phyloP scores from a whole-genome alignment of 2,797 vertebrate genomes.

The Orestias chungarensis region DNA sequence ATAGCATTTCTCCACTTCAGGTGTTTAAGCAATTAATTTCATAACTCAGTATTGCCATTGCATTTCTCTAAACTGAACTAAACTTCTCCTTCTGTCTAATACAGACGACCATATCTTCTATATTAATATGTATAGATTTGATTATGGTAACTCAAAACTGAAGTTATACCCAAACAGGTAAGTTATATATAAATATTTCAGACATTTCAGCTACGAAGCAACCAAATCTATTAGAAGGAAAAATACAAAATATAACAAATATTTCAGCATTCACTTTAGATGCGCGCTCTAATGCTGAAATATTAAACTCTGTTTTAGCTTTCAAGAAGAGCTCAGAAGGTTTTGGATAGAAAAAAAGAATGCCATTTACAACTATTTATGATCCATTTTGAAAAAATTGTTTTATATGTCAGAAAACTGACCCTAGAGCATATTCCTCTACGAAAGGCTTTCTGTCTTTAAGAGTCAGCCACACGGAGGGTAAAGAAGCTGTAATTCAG shows the following conservation, averaged over 20 bases:
- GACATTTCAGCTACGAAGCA: background rate
- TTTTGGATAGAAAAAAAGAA: too few species aligned
- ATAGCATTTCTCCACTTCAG: background rate
- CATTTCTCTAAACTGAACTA: background rate
- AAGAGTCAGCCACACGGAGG: background rate
- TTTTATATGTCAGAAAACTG: too few species aligned
- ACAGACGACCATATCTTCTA: background rate
- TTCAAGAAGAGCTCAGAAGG: too few species aligned
- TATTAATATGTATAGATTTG: background rate
- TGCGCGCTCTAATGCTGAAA: too few species aligned
- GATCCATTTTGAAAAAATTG: too few species aligned
- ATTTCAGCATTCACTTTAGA: background rate
- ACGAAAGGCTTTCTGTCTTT: background rate
- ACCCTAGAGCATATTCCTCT: background rate
- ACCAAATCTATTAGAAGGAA: background rate
- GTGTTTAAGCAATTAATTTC: background rate
- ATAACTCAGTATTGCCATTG: background rate
- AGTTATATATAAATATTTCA: background rate
- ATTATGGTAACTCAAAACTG: background rate
- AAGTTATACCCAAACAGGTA: background rate
- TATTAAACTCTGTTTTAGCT: too few species aligned
- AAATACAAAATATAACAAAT: background rate
- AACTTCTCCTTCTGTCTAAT: conserved; percentile 1
- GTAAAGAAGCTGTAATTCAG: background rate
- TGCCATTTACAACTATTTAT: too few species aligned